Evolutionary conservation across 2,113 vertebrate species (phyloP).

Genomic region (Reinhardtius hippoglossoides): DNA sequence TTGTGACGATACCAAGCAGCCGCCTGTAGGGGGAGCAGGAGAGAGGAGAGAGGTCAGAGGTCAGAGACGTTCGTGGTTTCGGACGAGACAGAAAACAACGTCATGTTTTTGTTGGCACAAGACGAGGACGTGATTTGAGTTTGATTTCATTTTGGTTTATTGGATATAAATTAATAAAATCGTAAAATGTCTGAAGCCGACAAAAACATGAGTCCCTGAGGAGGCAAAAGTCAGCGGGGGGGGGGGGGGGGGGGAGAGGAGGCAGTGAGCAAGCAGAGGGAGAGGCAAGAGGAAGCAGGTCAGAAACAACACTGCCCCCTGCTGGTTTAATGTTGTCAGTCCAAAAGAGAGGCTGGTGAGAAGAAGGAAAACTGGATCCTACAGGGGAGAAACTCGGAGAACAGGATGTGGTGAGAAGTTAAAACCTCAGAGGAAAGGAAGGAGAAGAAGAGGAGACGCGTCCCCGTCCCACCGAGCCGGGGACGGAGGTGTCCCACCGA

Average conservation of each 20-base stretch:
- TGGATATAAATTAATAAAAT: neutral
- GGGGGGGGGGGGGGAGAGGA: no score
- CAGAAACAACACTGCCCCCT: constrained; percentile 18
- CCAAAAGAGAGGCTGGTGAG: constrained; percentile 17
- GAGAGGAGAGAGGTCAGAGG: neutral
- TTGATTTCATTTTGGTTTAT: neutral
- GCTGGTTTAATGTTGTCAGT: neutral
- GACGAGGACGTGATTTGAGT: neutral
- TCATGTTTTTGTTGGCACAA: constrained; percentile 69
- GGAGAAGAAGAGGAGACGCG: constrained; percentile 2
- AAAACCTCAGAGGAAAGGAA: constrained; percentile 1
- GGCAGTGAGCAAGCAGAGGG: neutral
- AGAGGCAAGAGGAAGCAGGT: constrained; percentile 12
- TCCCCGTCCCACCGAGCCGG: no score
- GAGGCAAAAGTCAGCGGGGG: constrained; percentile 38
- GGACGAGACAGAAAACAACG: constrained; percentile 10
- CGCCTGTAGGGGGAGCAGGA: constrained; percentile 85
- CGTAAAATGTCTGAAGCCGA: constrained; percentile 44
- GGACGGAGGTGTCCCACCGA: no score
- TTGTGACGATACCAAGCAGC: constrained; percentile 99
- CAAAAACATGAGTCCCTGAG: constrained; percentile 65
- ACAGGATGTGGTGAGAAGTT: constrained; percentile 20
- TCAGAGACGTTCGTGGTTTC: neutral
- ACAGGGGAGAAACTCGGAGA: constrained; percentile 23
- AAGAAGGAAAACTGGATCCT: constrained; percentile 61